phyloP scores from a whole-genome alignment of 2,888 invertebrate species.

The Ephialtes manifestator region DNA sequence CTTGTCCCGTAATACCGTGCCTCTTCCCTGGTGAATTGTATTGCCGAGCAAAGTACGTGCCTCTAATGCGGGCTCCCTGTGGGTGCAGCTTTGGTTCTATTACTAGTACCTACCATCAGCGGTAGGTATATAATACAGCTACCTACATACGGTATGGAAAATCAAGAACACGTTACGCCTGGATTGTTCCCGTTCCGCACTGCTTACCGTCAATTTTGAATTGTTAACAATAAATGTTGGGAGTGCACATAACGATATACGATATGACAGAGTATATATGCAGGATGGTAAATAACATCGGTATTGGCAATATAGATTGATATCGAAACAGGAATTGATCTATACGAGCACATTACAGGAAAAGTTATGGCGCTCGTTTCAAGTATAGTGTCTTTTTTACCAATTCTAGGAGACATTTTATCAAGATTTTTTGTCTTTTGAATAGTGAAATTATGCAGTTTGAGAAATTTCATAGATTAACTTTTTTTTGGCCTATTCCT shows the following conservation, averaged over 20 bases:
- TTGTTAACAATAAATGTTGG: not conserved
- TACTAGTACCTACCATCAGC: not conserved
- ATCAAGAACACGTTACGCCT: constrained; percentile 3
- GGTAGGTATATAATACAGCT: not conserved
- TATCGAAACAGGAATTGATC: constrained; percentile 1
- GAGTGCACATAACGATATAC: not conserved
- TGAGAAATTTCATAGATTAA: too few relatives aligned
- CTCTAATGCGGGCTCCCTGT: constrained; percentile 31
- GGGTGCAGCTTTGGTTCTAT: constrained; percentile 21
- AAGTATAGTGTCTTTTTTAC: not conserved
- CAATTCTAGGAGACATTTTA: not conserved
- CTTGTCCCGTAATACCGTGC: constrained; percentile 28
- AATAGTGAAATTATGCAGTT: not conserved
- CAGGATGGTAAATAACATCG: not conserved
- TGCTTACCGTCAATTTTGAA: constrained; percentile 11
- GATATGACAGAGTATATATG: not conserved
- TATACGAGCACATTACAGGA: not conserved
- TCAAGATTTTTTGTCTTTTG: not conserved
- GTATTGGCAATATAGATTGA: not conserved
- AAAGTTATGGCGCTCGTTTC: not conserved
- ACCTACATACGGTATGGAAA: not conserved
- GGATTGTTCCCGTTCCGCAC: not conserved
- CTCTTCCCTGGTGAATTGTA: constrained; percentile 44
- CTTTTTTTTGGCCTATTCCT: too few relatives aligned
- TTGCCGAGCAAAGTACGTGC: constrained; percentile 30